phyloP scores from a whole-genome alignment of 1,140 invertebrate species.

The Cyrtorhinus lividipennis region DNA sequence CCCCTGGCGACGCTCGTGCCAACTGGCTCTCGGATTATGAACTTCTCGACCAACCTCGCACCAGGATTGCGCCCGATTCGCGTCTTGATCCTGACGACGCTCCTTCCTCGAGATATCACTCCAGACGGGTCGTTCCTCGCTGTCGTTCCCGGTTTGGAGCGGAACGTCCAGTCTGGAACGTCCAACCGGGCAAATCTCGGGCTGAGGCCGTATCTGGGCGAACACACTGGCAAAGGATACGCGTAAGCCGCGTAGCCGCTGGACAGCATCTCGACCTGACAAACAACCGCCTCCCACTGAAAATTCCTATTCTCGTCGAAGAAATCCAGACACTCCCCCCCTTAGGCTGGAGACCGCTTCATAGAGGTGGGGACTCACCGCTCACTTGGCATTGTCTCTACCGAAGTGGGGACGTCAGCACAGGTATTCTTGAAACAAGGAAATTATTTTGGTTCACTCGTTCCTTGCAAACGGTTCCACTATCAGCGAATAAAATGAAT shows the following conservation, averaged over 20 bases:
- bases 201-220: too few relatives aligned
- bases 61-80: slow-evolving; percentile 44
- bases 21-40: slow-evolving; percentile 45
- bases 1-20: neutral
- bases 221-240: too few relatives aligned
- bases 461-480: too few relatives aligned
- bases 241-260: slow-evolving; percentile 69
- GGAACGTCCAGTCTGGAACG: neutral
- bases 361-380: too few relatives aligned
- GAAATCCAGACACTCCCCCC: too few relatives aligned
- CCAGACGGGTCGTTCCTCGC: slow-evolving; percentile 30
- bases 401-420: too few relatives aligned
- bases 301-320: neutral
- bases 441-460: too few relatives aligned
- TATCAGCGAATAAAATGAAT: too few relatives aligned
- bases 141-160: slow-evolving; percentile 17
- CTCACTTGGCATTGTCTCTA: too few relatives aligned
- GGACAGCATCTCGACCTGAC: slow-evolving; percentile 35
- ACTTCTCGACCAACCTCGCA: slow-evolving; percentile 56
- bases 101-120: slow-evolving; percentile 49
- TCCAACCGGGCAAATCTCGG: neutral
- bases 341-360: too few relatives aligned
- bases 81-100: slow-evolving; percentile 53
- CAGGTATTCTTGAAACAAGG: too few relatives aligned
- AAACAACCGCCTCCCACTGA: neutral